Percentiles rank a stretch among this genome's conserved stretches.
These are phyloP conservation scores for Hyposoter didymator DNA, from an alignment of 2,888 invertebrate genomes.

Conservation along the genomic window DNA sequence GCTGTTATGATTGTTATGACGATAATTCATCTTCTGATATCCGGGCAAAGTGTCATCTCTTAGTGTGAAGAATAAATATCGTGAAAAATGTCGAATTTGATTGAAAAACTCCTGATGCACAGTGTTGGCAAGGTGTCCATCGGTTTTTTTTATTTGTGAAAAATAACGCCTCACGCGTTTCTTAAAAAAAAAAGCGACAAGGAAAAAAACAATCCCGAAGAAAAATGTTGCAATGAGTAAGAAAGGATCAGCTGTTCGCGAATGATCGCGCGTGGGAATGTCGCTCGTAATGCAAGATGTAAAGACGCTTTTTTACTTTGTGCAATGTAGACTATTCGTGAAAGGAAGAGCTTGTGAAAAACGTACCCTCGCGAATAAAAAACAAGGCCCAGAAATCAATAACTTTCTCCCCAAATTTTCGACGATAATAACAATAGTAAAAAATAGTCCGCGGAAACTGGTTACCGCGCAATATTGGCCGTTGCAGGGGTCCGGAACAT, in stretches of 20 bases:
- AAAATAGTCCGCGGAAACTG: conserved; percentile 22
- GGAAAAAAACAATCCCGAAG: background rate
- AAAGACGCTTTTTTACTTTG: background rate
- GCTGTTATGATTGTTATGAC: background rate
- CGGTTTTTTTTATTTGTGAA: background rate
- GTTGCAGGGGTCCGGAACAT: conserved; percentile 34
- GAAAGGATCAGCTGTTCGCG: conserved; percentile 16
- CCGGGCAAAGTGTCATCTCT: background rate
- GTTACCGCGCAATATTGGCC: conserved; percentile 53
- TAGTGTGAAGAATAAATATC: background rate
- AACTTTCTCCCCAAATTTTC: conserved; percentile 15
- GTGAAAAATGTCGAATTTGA: background rate
- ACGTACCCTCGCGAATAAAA: conserved; percentile 14
- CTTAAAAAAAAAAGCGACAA: background rate
- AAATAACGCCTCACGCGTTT: background rate
- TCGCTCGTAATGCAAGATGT: conserved; percentile 15
- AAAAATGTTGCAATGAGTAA: background rate
- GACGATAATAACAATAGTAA: conserved; percentile 14
- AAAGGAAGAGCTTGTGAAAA: background rate
- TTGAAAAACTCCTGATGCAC: background rate
- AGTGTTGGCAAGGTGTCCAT: background rate
- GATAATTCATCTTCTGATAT: background rate
- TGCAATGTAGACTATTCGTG: background rate
- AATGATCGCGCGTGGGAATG: conserved; percentile 32
- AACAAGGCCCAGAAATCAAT: conserved; percentile 24